phyloP scores from a whole-genome alignment of 1,140 invertebrate genomes.

The Drosophila obscura region DNA sequence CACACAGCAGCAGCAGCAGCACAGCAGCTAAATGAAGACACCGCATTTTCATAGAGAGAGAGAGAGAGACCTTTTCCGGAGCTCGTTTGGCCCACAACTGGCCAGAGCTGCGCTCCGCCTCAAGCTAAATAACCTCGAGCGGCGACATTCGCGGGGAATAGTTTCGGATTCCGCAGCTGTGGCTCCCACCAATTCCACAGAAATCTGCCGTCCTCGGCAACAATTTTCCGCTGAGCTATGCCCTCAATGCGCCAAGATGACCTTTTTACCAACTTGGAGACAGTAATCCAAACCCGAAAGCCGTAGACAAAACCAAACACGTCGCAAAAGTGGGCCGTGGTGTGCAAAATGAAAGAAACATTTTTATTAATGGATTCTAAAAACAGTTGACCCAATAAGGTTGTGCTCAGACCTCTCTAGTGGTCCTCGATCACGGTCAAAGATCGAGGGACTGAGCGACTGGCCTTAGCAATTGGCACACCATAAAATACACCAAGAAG shows the following conservation, averaged over 20 bases:
- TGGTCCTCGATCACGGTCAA: slow-evolving; percentile 28
- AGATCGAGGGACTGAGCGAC: too few species aligned
- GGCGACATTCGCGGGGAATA: slow-evolving; percentile 22
- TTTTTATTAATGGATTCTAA: slow-evolving; percentile 65
- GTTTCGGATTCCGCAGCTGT: slow-evolving; percentile 44
- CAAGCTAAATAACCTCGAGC: slow-evolving; percentile 60
- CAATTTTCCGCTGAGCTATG: slow-evolving; percentile 74
- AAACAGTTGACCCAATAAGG: slow-evolving; percentile 51
- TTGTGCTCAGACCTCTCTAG: slow-evolving; percentile 11
- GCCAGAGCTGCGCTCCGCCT: slow-evolving; percentile 9
- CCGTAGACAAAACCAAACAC: slow-evolving; percentile 14
- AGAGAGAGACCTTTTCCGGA: slow-evolving; percentile 37
- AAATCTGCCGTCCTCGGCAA: slow-evolving; percentile 67
- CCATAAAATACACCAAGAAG: too few species aligned
- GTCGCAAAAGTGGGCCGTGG: slow-evolving; percentile 61
- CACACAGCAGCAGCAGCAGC: slow-evolving; percentile 25
- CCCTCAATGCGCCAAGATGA: slow-evolving; percentile 68
- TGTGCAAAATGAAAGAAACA: slow-evolving; percentile 45
- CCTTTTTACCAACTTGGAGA: slow-evolving; percentile 48
- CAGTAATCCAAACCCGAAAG: slow-evolving; percentile 13
- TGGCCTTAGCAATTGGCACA: too few species aligned
- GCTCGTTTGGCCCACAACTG: slow-evolving; percentile 57
- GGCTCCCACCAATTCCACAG: slow-evolving; percentile 23
- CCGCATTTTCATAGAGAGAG: slow-evolving; percentile 33
- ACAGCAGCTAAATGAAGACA: slow-evolving; percentile 11